A percentile compares a stretch with the other conserved stretches of the same genome.
phyloP scores from a whole-genome alignment of 2,113 vertebrate species.

The Serinus canaria region DNA sequence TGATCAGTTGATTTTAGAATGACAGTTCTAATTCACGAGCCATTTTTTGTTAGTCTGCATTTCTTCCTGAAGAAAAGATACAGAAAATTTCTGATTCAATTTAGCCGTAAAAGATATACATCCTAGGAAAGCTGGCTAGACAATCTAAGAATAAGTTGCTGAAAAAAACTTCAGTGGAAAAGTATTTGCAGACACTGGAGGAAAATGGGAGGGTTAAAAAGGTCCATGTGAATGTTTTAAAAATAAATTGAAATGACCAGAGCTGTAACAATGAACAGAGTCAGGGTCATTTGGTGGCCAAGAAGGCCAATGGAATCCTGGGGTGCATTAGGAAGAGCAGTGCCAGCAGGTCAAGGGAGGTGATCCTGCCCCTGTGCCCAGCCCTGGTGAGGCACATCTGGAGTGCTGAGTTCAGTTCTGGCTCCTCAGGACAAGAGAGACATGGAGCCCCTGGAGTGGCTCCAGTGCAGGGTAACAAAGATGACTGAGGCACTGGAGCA shows the following conservation, averaged over 20 bases:
- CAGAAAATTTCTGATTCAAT: neutral
- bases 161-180: neutral
- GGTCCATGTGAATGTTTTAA: neutral
- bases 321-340: accelerated
- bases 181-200: neutral
- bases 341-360: neutral
- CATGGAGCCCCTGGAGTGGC: neutral
- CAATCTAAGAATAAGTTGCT: neutral
- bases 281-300: neutral
- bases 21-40: neutral
- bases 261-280: neutral
- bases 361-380: neutral
- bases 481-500: neutral
- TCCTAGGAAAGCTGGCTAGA: neutral
- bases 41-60: neutral
- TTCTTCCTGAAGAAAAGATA: neutral
- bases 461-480: neutral
- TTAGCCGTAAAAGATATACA: neutral
- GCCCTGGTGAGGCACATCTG: neutral
- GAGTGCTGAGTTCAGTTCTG: neutral
- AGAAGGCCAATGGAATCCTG: neutral
- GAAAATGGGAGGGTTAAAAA: neutral
- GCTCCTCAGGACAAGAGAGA: neutral
- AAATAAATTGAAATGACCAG: neutral
- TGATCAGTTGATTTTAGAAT: neutral